These are phyloP conservation scores for Oithona nana DNA, from an alignment of 2,888 invertebrate species.

Conservation along the genomic window DNA sequence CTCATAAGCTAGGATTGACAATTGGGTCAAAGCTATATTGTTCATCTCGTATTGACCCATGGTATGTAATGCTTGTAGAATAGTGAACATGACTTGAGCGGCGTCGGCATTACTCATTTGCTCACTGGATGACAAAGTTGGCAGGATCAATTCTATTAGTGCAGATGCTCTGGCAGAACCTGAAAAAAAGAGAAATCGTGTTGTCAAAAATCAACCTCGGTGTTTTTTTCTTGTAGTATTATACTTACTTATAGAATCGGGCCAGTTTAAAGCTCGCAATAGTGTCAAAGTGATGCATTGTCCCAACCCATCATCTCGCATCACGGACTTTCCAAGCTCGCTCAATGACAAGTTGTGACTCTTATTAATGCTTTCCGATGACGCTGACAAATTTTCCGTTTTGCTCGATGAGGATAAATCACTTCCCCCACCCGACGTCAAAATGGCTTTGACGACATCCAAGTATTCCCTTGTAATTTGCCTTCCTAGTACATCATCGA, in stretches of 20 bases:
- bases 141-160: slow-evolving; percentile 1
- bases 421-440: slow-evolving; percentile 12
- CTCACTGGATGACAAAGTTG: background rate
- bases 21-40: slow-evolving; percentile 54
- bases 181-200: too few relatives aligned
- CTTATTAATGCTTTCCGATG: slow-evolving; percentile 26
- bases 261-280: slow-evolving; percentile 25
- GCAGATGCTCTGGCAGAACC: slow-evolving; percentile 3
- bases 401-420: background rate
- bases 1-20: slow-evolving; percentile 71
- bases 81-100: slow-evolving; percentile 7
- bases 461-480: slow-evolving; percentile 70
- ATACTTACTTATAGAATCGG: too few relatives aligned
- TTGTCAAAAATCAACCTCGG: too few relatives aligned
- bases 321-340: slow-evolving; percentile 53
- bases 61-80: slow-evolving; percentile 55
- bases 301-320: slow-evolving; percentile 44
- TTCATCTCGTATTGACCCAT: slow-evolving; percentile 81
- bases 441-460: slow-evolving; percentile 44
- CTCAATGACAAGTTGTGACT: slow-evolving; percentile 45
- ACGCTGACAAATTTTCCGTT: background rate
- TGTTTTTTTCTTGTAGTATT: too few relatives aligned
- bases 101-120: slow-evolving; percentile 1
- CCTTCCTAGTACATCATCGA: slow-evolving; percentile 66
- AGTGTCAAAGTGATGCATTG: slow-evolving; percentile 44